phyloP scores from a whole-genome alignment of 2,113 vertebrate species.

The Psammodynastes pulverulentus region DNA sequence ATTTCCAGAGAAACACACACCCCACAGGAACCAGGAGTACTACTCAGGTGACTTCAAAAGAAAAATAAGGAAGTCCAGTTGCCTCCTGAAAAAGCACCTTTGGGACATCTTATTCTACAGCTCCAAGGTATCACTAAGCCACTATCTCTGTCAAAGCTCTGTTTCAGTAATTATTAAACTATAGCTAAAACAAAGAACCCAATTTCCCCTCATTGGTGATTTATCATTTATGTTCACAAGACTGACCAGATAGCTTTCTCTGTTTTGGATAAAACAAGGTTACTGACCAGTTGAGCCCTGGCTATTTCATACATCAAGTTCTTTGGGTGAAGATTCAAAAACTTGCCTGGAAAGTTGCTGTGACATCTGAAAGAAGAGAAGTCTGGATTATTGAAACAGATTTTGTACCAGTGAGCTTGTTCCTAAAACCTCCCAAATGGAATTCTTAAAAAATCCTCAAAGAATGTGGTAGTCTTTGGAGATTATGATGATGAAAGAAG shows the following conservation, averaged over 20 bases:
- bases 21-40: too few species aligned
- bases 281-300: conserved; percentile 27
- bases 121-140: background rate
- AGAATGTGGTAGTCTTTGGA: background rate
- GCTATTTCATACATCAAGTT: conserved; percentile 35
- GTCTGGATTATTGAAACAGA: background rate
- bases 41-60: too few species aligned
- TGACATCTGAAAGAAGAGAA: conserved; percentile 3
- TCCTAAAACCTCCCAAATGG: background rate
- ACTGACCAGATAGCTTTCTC: conserved; percentile 12
- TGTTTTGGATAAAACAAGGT: conserved; percentile 8
- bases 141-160: background rate
- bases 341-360: conserved; percentile 8
- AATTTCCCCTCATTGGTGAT: background rate
- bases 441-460: background rate
- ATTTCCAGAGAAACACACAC: too few species aligned
- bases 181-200: background rate
- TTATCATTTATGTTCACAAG: background rate
- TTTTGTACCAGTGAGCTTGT: background rate
- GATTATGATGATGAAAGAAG: background rate
- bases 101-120: background rate
- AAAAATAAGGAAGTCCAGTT: too few species aligned
- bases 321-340: conserved; percentile 28
- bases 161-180: background rate
- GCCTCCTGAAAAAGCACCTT: too few species aligned